Percentiles rank a stretch among this genome's conserved stretches.
These are phyloP conservation scores for Dipodomys ordii DNA, from an alignment of 2,113 vertebrate genomes.

Conservation along the genomic window DNA sequence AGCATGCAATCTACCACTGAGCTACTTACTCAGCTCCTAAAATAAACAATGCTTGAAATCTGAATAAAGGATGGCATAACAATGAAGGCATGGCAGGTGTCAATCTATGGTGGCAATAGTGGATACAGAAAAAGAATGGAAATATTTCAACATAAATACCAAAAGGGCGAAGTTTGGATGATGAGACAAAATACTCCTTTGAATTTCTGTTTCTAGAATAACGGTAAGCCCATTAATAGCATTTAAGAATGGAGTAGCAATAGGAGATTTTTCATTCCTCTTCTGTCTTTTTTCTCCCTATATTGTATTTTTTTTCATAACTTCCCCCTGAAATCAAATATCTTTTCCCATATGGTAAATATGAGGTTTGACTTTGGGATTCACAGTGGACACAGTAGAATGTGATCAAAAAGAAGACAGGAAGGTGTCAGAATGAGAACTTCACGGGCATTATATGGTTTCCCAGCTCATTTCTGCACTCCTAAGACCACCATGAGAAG, in stretches of 20 bases:
- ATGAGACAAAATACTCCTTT: neutral
- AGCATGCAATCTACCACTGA: too few species aligned
- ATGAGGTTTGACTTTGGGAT: neutral
- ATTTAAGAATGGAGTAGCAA: neutral
- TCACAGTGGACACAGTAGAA: neutral
- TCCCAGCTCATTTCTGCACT: too few species aligned
- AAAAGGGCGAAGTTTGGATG: neutral
- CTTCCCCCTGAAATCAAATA: neutral
- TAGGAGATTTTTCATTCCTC: neutral
- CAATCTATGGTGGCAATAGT: neutral
- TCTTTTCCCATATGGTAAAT: neutral
- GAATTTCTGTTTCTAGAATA: neutral
- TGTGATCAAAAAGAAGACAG: neutral
- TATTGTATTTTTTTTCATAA: neutral
- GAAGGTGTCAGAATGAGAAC: neutral
- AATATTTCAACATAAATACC: neutral
- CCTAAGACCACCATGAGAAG: too few species aligned
- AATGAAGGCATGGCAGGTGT: neutral
- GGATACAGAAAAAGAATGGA: neutral
- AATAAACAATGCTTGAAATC: neutral
- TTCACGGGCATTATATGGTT: fast-evolving
- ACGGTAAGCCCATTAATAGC: neutral
- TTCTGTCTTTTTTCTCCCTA: neutral
- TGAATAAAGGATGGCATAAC: neutral
- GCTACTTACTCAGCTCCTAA: neutral